A percentile compares a stretch with the other conserved stretches of the same genome.
These are phyloP conservation scores for Leptinotarsa texana DNA, from an alignment of 1,140 invertebrate species.

Conservation along the genomic window DNA sequence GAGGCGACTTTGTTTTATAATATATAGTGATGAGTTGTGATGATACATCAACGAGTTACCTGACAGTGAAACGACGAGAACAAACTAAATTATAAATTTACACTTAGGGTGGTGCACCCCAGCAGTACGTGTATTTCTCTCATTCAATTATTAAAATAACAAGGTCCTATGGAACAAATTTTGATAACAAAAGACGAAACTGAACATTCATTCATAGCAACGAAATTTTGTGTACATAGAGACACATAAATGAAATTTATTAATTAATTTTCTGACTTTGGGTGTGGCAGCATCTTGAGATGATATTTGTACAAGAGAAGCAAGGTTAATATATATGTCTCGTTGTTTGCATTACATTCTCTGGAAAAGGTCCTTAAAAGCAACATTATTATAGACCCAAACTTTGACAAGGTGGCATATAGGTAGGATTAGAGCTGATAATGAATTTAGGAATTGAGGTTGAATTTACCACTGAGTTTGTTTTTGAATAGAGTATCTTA, in stretches of 20 bases:
- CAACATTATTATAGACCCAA: background rate
- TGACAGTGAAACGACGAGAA: background rate
- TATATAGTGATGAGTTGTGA: background rate
- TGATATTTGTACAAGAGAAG: background rate
- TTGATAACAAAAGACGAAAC: background rate
- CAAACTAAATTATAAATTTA: background rate
- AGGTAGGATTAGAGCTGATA: too few species aligned
- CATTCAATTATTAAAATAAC: conserved; percentile 17
- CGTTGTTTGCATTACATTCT: background rate
- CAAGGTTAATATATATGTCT: background rate
- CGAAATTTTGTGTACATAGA: background rate
- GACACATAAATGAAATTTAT: background rate
- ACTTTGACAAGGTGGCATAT: background rate
- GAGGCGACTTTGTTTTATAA: too few species aligned
- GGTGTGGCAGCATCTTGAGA: conserved; percentile 3
- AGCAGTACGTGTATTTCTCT: background rate
- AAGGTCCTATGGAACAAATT: conserved; percentile 14
- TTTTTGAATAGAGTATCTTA: too few species aligned
- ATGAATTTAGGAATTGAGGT: too few species aligned
- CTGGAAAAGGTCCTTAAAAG: background rate
- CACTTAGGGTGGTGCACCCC: background rate
- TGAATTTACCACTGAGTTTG: too few species aligned
- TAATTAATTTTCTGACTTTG: background rate
- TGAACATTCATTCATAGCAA: conserved; percentile 2
- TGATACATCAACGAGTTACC: background rate